These are phyloP conservation scores for Phataginus tricuspis DNA, from an alignment of 2,797 vertebrate species.

Conservation along the genomic window DNA sequence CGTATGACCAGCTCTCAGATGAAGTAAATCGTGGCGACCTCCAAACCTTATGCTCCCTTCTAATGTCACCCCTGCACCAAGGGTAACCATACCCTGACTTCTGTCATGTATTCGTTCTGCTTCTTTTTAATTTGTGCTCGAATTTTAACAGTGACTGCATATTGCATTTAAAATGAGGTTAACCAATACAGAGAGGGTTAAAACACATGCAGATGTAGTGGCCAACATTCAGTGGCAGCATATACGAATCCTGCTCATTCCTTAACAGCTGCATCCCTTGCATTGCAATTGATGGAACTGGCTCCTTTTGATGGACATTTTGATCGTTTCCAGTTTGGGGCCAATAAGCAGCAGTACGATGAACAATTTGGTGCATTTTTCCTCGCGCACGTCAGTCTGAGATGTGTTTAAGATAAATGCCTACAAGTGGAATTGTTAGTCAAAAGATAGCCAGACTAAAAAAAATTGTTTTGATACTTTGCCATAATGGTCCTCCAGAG, in stretches of 20 bases:
- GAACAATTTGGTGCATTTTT: background rate
- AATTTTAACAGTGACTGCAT: background rate
- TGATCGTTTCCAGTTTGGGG: background rate
- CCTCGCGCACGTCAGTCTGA: background rate
- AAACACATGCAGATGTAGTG: background rate
- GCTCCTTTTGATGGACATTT: background rate
- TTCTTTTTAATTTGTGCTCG: background rate
- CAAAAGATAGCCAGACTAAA: background rate
- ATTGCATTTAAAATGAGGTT: background rate
- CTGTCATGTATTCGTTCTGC: background rate
- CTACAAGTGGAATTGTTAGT: background rate
- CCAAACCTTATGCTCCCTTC: background rate
- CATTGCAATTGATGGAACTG: background rate
- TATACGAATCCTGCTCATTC: background rate
- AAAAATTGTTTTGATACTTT: background rate
- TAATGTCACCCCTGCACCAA: background rate
- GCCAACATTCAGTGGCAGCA: background rate
- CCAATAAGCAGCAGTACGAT: background rate
- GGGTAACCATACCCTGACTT: background rate
- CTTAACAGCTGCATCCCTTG: background rate
- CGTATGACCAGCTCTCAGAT: background rate
- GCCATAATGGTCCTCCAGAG: background rate
- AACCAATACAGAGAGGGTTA: background rate
- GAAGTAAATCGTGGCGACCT: rapidly evolving
- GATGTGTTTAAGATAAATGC: background rate